A percentile compares a stretch with the other conserved stretches of the same genome.
Evolutionary conservation across 1,140 invertebrate genomes (phyloP).

Genomic region (Scaptodrosophila lebanonensis): DNA sequence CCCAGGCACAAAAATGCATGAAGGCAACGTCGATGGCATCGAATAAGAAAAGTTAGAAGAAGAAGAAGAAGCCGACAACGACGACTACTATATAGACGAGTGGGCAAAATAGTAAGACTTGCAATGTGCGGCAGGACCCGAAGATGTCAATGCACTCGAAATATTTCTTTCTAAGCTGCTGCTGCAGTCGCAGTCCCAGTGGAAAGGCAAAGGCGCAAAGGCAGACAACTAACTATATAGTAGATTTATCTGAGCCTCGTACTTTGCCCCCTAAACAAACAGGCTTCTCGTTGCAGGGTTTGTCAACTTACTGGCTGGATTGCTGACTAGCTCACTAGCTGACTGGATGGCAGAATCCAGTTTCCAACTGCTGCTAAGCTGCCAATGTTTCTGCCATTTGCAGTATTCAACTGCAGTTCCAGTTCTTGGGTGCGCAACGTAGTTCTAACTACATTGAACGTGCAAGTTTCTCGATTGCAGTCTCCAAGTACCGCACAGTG

Average conservation of each 20-base stretch:
- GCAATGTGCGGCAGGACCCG: constrained; percentile 22
- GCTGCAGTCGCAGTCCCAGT: too few relatives aligned
- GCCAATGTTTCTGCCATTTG: background rate
- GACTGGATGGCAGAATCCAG: constrained; percentile 58
- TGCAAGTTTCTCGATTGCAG: too few relatives aligned
- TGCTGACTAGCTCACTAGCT: too few relatives aligned
- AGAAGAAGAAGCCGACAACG: too few relatives aligned
- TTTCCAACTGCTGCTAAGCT: constrained; percentile 39
- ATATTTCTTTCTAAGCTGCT: background rate
- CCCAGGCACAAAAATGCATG: background rate
- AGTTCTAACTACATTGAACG: too few relatives aligned
- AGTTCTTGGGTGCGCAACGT: constrained; percentile 20
- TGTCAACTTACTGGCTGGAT: constrained; percentile 50
- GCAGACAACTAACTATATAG: constrained; percentile 18
- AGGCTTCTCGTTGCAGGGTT: constrained; percentile 55
- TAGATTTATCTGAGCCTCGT: constrained; percentile 62
- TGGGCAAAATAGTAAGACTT: background rate
- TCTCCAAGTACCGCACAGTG: too few relatives aligned
- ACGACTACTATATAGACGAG: too few relatives aligned
- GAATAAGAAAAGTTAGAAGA: constrained; percentile 6
- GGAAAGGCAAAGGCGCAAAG: background rate
- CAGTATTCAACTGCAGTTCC: constrained; percentile 33
- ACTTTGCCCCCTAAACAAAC: constrained; percentile 63
- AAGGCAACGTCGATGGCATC: constrained; percentile 2
- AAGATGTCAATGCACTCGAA: constrained; percentile 63